Conservation (phyloP, 92 coral and sea anemone species). For the Paragorgia papillata region DNA sequence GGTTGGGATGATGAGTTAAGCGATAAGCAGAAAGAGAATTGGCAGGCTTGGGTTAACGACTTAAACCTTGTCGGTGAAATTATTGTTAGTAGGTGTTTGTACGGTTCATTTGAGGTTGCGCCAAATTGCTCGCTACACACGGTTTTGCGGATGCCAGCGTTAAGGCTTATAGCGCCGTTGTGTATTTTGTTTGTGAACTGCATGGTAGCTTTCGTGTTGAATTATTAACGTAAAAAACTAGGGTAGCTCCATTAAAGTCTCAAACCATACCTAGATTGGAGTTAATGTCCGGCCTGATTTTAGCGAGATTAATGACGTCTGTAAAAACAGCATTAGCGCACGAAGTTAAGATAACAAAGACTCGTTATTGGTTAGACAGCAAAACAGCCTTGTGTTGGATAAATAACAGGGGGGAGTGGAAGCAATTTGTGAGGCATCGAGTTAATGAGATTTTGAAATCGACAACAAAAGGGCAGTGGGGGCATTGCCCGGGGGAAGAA, state of each 20-base stretch:
- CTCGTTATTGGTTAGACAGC: too few relatives aligned
- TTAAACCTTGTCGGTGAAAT: neutral
- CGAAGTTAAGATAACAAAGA: too few relatives aligned
- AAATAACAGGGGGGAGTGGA: too few relatives aligned
- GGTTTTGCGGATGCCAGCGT: constrained; percentile 63
- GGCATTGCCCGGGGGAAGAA: too few relatives aligned
- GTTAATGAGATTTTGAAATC: constrained; percentile 54
- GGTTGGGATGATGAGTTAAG: constrained; percentile 43
- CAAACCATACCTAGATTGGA: too few relatives aligned
- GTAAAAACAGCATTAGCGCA: too few relatives aligned
- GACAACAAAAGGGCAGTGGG: constrained; percentile 51
- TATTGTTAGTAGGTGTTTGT: constrained; percentile 7
- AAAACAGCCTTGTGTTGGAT: too few relatives aligned
- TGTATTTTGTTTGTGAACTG: too few relatives aligned
- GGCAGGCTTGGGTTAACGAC: constrained; percentile 14
- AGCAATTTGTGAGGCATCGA: too few relatives aligned
- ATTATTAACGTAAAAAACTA: constrained; percentile 56
- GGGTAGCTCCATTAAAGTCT: too few relatives aligned
- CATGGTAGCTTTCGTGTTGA: constrained; percentile 8
- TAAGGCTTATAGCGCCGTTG: too few relatives aligned
- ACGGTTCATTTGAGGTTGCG: neutral
- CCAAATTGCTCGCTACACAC: constrained; percentile 29
- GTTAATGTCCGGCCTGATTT: constrained; percentile 55
- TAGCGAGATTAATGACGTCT: constrained; percentile 57
- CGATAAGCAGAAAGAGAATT: neutral